Conservation (phyloP, 2,888 invertebrate species). For the Acanthacorydalis orientalis region DNA sequence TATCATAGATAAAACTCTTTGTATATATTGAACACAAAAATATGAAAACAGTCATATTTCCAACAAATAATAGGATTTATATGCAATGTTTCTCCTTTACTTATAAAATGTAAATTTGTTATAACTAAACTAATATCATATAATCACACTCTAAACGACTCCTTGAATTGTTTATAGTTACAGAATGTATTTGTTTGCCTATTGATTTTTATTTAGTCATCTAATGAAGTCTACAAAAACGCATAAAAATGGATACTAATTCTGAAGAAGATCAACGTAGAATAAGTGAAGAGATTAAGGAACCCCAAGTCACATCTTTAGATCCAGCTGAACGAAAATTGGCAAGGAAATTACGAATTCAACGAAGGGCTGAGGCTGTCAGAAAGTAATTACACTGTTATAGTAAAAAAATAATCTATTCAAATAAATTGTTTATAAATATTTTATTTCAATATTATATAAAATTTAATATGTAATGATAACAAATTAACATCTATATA, state of each 20-base stretch:
- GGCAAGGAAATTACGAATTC: slow-evolving; percentile 48
- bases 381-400: slow-evolving; percentile 26
- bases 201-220: too few relatives aligned
- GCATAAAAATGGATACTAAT: too few relatives aligned
- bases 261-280: too few relatives aligned
- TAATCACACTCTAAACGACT: neutral
- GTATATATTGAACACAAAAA: neutral
- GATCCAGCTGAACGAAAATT: slow-evolving; percentile 54
- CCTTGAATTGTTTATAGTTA: too few relatives aligned
- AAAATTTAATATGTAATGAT: neutral
- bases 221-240: too few relatives aligned
- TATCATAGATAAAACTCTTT: too few relatives aligned
- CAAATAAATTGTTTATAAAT: neutral
- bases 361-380: slow-evolving; percentile 40
- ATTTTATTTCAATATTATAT: neutral
- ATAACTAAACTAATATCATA: neutral
- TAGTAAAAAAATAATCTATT: neutral
- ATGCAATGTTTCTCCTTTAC: neutral
- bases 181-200: too few relatives aligned
- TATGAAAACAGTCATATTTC: neutral
- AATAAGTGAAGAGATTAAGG: slow-evolving; percentile 20
- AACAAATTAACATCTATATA: too few relatives aligned
- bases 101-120: neutral
- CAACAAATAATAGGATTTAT: neutral
- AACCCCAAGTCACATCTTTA: slow-evolving; percentile 40